phyloP scores from a whole-genome alignment of 2,888 invertebrate species.

The Exocentrus adspersus region DNA sequence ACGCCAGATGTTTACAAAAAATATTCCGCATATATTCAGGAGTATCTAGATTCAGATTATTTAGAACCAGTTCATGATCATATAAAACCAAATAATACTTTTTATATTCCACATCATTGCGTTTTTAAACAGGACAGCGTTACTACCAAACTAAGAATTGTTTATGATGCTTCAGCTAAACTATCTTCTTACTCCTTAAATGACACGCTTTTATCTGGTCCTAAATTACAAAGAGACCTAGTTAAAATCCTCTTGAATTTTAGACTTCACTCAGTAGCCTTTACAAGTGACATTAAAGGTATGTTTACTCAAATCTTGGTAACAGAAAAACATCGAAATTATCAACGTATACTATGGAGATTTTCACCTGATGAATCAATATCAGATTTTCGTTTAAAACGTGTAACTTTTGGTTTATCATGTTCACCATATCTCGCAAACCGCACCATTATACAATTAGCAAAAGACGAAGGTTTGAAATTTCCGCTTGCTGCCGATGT shows the following conservation, averaged over 20 bases:
- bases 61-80: not conserved
- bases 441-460: too few relatives aligned
- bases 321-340: not conserved
- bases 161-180: conserved; percentile 7
- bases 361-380: not conserved
- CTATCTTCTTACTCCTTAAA: not conserved
- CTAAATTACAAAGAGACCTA: conserved; percentile 7
- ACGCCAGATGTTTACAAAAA: not conserved
- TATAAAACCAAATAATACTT: not conserved
- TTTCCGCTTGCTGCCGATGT: not conserved
- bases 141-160: not conserved
- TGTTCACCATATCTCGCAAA: not conserved
- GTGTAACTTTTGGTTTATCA: not conserved
- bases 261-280: not conserved
- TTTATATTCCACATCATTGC: conserved; percentile 2
- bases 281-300: conserved; percentile 4
- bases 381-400: not conserved
- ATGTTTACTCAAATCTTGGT: conserved; percentile 11
- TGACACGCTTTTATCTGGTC: not conserved
- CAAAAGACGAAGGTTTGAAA: not conserved
- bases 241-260: conserved; percentile 3
- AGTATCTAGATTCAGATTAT: not conserved
- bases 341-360: conserved; percentile 11
- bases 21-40: not conserved
- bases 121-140: not conserved